Conservation (phyloP, 2,888 invertebrate species). For the Bhutanitis thaidina region DNA sequence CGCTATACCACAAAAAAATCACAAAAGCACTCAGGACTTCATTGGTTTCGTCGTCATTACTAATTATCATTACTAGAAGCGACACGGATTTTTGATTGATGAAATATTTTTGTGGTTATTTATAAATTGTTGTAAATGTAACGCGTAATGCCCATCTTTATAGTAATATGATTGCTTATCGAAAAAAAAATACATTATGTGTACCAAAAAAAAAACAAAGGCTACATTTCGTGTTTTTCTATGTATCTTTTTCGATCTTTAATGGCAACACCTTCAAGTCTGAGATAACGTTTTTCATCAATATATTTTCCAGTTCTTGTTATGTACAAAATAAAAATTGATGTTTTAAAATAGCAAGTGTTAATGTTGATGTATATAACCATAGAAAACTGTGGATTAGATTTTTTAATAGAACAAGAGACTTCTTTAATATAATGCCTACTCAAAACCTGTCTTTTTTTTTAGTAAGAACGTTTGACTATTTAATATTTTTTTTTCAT, state of each 20-base stretch:
- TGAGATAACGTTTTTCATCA: background rate
- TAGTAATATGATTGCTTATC: slow-evolving; percentile 15
- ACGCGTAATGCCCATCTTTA: slow-evolving; percentile 28
- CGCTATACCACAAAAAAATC: too few species aligned
- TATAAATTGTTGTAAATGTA: slow-evolving; percentile 45
- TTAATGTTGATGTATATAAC: slow-evolving; percentile 2
- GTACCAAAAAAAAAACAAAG: slow-evolving; percentile 10
- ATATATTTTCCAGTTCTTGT: background rate
- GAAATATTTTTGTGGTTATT: slow-evolving; percentile 44
- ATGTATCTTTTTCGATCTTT: slow-evolving; percentile 4
- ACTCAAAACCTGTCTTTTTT: background rate
- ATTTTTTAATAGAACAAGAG: background rate
- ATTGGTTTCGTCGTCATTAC: too few species aligned
- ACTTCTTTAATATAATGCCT: background rate
- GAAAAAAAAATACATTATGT: slow-evolving; percentile 7
- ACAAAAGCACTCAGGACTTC: too few species aligned
- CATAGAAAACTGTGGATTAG: slow-evolving; percentile 1
- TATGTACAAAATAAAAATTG: background rate
- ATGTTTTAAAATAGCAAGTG: background rate
- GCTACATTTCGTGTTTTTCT: background rate
- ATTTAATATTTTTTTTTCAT: too few species aligned
- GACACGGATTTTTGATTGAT: too few species aligned
- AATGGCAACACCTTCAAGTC: slow-evolving; percentile 14
- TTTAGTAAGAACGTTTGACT: too few species aligned
- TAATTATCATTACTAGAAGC: too few species aligned